Evolutionary conservation across 1,140 invertebrate genomes (phyloP), one percentile per base, ranked within the genome.

Genomic region (Drosophila takahashii): DNA sequence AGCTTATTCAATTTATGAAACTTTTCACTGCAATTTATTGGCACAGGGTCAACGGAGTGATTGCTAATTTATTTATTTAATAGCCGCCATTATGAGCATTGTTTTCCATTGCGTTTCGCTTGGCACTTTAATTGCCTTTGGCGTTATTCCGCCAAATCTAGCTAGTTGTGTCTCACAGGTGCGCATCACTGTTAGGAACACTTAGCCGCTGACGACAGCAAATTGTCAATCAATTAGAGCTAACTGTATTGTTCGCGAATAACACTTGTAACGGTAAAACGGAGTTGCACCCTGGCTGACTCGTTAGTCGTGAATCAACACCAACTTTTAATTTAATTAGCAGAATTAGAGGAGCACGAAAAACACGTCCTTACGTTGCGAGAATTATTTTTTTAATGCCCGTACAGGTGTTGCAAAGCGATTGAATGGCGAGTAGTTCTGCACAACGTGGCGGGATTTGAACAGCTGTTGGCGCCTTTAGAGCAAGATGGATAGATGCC

Each of bases 181-280:
- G 48, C 8, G 51, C 80, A 83, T 65, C 81, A 61, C 81, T 85
- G 18, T 10, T 26, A 39, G 11, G 39, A 75, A 65, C 60, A 75
- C 47, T 47, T 59, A 34, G 44, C 51, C 62, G 83, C 81, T 87
- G 83, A 78, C 74, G 74, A 77, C 42, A 62, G 56, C 81, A 85
- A 86, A 56, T 50, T 54, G 54, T 34, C 1, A 65, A 41, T 37
- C 22, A 58, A 27, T 34, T 50, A 47, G 18, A 57, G 48, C 15
- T 13, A 42, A 34, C 7, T 42, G 26, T 22, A 36, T 27, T 41
- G 8, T 4, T 13, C 32, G 13, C 10, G 41, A 39, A 4, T 56
- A 29, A n/a, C 34, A 45, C 32, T 18, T 10, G 1, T 8, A 5
- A 10, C 13, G 36, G 13, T 8, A 13, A 4, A 34, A 16, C 1